Evolutionary conservation across 2,113 vertebrate genomes (phyloP).

Genomic region (Cervus canadensis): DNA sequence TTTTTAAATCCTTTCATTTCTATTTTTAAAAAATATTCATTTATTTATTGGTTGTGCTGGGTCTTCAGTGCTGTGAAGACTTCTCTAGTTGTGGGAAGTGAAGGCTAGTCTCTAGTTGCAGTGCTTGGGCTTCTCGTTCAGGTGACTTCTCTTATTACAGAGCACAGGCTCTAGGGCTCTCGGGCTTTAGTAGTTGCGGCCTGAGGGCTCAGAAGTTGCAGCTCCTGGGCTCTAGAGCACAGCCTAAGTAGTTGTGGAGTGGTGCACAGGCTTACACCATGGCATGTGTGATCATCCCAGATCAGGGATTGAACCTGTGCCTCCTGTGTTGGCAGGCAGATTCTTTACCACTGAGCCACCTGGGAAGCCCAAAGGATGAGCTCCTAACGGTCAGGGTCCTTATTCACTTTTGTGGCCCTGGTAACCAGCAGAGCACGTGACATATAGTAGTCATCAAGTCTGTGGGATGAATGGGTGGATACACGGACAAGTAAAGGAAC

Average conservation of each 20-base stretch:
- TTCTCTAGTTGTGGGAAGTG: background rate
- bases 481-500: background rate
- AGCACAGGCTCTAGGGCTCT: background rate
- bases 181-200: background rate
- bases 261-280: background rate
- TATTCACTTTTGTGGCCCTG: background rate
- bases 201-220: background rate
- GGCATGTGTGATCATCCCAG: background rate
- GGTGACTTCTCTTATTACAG: background rate
- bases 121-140: background rate
- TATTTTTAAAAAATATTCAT: background rate
- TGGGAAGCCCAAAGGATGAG: background rate
- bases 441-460: background rate
- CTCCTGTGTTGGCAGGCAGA: background rate
- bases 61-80: background rate
- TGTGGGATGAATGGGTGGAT: background rate
- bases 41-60: background rate
- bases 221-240: background rate
- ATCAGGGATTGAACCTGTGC: background rate
- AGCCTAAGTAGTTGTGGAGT: background rate
- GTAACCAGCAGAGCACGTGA: background rate
- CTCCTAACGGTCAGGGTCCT: background rate
- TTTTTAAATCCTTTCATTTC: background rate
- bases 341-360: background rate
- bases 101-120: background rate